These are phyloP conservation scores for Monopterus albus DNA, from an alignment of 2,113 vertebrate species.

Conservation along the genomic window DNA sequence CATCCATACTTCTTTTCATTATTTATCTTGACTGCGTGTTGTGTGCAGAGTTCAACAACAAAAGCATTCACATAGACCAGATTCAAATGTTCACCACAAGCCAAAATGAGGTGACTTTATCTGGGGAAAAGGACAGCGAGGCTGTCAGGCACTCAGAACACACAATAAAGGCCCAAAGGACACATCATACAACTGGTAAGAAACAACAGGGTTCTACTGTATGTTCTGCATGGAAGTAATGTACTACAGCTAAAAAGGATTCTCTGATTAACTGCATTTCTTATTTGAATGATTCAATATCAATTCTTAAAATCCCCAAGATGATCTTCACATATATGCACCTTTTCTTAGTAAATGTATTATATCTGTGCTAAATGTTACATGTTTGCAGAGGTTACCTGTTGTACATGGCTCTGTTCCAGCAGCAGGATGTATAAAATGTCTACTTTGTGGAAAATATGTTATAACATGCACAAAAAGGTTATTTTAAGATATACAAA, in stretches of 20 bases:
- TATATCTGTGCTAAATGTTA: too few species aligned
- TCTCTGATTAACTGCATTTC: too few species aligned
- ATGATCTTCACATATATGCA: too few species aligned
- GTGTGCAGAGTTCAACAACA: conserved; percentile 11
- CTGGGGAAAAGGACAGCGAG: not conserved
- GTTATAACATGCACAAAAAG: too few species aligned
- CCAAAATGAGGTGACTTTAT: conserved; percentile 5
- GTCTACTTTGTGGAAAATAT: too few species aligned
- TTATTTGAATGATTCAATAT: too few species aligned
- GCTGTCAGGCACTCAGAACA: not conserved
- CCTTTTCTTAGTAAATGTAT: too few species aligned
- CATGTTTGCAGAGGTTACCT: too few species aligned
- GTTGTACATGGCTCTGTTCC: too few species aligned
- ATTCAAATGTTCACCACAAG: not conserved
- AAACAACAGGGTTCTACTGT: not conserved
- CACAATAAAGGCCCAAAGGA: conserved; percentile 35
- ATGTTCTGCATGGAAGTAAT: not conserved
- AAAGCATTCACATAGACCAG: not conserved
- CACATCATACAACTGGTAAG: conserved; percentile 40
- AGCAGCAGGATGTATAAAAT: too few species aligned
- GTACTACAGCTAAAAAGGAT: not conserved
- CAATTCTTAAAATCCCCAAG: too few species aligned
- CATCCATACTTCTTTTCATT: not conserved
- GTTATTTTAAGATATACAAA: too few species aligned
- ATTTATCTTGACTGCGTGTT: not conserved